A percentile compares a stretch with the other conserved stretches of the same genome.
Conservation (phyloP, 2,888 invertebrate species). For the Frankliniella fusca region DNA sequence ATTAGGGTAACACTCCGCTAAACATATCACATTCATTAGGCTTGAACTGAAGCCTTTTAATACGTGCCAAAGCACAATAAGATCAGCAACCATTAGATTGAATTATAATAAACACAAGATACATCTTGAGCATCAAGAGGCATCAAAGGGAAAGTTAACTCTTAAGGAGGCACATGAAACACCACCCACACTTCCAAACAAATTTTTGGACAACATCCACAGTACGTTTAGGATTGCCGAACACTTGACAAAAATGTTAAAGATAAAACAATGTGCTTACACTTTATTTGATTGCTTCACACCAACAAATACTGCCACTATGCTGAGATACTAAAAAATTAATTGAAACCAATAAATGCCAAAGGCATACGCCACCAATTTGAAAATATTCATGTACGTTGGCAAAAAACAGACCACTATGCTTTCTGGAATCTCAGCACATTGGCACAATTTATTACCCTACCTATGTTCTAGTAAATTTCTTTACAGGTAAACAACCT, state of each 20-base stretch:
- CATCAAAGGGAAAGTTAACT: neutral
- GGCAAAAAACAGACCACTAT: neutral
- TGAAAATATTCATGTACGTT: neutral
- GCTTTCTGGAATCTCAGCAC: neutral
- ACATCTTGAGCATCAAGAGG: neutral
- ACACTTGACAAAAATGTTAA: too few relatives aligned
- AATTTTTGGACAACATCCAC: neutral
- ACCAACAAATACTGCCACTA: conserved; percentile 11
- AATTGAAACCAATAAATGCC: neutral
- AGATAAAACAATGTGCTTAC: too few relatives aligned
- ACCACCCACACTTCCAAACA: neutral
- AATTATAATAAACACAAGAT: neutral
- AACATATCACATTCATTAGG: conserved; percentile 16
- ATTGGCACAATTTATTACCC: conserved; percentile 15
- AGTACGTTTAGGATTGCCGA: neutral
- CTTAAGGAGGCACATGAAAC: neutral
- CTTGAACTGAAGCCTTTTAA: neutral
- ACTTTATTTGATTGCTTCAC: too few relatives aligned
- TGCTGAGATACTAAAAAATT: neutral
- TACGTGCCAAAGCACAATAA: conserved; percentile 5
- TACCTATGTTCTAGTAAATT: neutral
- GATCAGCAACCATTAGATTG: conserved; percentile 1
- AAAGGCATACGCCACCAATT: neutral
- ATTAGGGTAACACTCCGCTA: conserved; percentile 5
- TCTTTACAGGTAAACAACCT: conserved; percentile 5